Percentiles rank a stretch among this genome's conserved stretches.
phyloP scores from a whole-genome alignment of 2,113 vertebrate species.

The Romanogobio albipinnatus region DNA sequence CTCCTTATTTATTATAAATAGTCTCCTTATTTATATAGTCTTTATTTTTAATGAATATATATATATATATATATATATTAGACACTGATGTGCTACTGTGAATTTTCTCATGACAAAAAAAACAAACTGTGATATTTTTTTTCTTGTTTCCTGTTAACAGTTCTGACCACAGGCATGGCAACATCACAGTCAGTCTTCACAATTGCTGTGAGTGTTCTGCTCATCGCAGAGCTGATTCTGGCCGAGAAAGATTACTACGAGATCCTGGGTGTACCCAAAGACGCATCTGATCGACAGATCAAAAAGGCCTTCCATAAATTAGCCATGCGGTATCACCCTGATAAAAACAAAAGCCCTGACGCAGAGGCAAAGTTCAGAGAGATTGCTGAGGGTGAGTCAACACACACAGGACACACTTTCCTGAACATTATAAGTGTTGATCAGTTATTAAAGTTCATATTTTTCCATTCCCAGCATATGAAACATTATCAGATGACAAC shows the following conservation, averaged over 20 bases:
- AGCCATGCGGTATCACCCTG: slow-evolving; percentile 95
- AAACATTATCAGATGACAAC: slow-evolving; percentile 90
- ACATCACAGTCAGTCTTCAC: slow-evolving; percentile 84
- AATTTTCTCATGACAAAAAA: neutral
- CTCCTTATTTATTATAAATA: too few relatives aligned
- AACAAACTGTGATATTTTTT: neutral
- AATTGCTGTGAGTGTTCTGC: slow-evolving; percentile 88
- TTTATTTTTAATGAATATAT: neutral
- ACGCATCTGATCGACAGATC: slow-evolving; percentile 91
- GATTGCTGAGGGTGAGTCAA: slow-evolving; percentile 89
- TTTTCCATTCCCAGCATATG: slow-evolving; percentile 83
- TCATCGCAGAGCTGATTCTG: slow-evolving; percentile 93
- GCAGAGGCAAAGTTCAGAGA: slow-evolving; percentile 94
- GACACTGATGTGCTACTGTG: neutral
- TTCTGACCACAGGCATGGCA: slow-evolving; percentile 80
- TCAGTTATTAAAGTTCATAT: neutral
- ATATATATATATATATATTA: too few relatives aligned
- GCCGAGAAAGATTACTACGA: slow-evolving; percentile 93
- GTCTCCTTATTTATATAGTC: too few relatives aligned
- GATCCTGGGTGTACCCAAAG: slow-evolving; percentile 90
- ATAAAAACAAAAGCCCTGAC: slow-evolving; percentile 93
- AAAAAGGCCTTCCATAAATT: slow-evolving; percentile 97
- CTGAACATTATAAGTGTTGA: neutral
- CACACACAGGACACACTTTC: neutral
- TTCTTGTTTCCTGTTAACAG: slow-evolving; percentile 57